Evolutionary conservation across 2,113 vertebrate species (phyloP), one percentile per base, ranked within the genome.

Genomic region (Pavo muticus): DNA sequence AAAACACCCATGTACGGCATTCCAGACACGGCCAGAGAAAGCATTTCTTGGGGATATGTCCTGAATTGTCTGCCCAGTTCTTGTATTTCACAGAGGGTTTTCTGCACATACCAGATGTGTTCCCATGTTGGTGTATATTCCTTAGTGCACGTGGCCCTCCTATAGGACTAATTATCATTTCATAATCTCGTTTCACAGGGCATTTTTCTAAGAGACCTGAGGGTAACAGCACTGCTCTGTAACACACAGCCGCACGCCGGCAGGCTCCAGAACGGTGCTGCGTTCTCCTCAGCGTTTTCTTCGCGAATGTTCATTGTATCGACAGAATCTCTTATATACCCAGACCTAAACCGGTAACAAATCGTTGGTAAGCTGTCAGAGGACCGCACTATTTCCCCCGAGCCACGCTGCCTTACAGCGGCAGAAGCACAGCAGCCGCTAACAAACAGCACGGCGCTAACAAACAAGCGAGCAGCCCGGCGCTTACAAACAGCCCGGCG

Each of bases 101-200:
- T 44, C 60, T 64, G 1, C 21, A 0, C 4, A 5, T 0, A 8
- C 9, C 4, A 12, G 25, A 23, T 27, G 7, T 4, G 5, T 12
- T 10, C 30, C 6, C 11, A 4, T 3, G 5, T 25, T 52, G 56
- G 47, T 10, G 10, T 5, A 5, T 9, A 25, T 8, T 37, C 35
- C 61, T 65, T 25, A 67, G 37, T 4, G 35, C 13, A 9, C 25
- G 9, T 19, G 35, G 27, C 9, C 7, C 45, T 74, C 69, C 32
- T 15, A 1, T 1, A 42, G 52, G 45, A 45, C n/a, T 69, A 60
- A 47, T 56, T 37, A 40, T 27, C 37, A 27, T 35, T 32, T 44
- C 21, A 73, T 30, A 3, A 2, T 56, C 76, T 70, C 2, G 50
- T 77, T 56, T 40, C 5, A 27, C 1, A 7, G n/a, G 14, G 14